Percentiles rank a stretch among this genome's conserved stretches.
Conservation (phyloP, 37 sponge, comb jelly and placozoan species). For the Chondrosia reniformis region DNA sequence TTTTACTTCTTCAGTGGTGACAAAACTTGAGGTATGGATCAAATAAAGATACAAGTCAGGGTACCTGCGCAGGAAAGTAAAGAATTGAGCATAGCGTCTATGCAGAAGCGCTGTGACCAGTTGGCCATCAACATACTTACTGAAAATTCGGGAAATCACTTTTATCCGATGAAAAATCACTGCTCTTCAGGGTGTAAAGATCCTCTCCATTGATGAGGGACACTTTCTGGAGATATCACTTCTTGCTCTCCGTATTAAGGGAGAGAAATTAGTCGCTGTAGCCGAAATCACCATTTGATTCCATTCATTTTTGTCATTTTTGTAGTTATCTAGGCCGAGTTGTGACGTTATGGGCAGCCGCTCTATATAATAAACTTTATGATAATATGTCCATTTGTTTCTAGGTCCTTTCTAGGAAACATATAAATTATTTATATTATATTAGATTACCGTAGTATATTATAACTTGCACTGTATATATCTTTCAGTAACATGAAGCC, state of each 20-base stretch:
- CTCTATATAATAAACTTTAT: no score
- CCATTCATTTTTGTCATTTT: background rate
- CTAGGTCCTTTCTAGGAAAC: no score
- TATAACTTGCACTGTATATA: no score
- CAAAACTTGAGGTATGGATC: slow-evolving; percentile 46
- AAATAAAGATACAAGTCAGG: slow-evolving; percentile 39
- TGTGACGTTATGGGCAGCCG: background rate
- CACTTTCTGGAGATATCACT: background rate
- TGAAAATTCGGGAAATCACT: background rate
- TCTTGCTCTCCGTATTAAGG: background rate
- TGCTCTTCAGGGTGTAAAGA: background rate
- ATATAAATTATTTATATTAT: no score
- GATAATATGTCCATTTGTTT: no score
- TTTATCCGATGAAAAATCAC: background rate
- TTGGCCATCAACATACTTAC: background rate
- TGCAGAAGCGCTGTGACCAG: background rate
- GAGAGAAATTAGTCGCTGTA: background rate
- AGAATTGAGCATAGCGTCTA: no score
- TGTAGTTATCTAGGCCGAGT: background rate
- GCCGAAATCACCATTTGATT: background rate
- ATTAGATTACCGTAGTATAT: no score
- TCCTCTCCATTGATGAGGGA: background rate
- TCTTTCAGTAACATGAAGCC: no score
- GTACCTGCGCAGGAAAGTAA: slow-evolving; percentile 26
- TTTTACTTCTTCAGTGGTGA: slow-evolving; percentile 41